Conservation (phyloP, 1,140 invertebrate species). For the Drosophila lowei region DNA sequence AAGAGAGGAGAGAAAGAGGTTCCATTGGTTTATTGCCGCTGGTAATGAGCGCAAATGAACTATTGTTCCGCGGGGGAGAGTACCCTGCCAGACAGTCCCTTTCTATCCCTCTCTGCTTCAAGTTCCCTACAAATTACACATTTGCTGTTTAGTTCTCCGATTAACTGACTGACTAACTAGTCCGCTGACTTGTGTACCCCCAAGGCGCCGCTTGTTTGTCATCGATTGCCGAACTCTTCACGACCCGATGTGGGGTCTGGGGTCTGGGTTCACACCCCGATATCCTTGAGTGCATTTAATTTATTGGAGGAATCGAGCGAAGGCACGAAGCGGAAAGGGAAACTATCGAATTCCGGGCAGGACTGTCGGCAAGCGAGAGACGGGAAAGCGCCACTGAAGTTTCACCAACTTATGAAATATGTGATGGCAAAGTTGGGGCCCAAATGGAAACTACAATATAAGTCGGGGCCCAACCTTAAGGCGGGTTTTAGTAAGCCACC, state of each 20-base stretch:
- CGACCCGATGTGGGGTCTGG: background rate
- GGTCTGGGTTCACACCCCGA: conserved; percentile 21
- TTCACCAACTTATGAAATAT: conserved; percentile 67
- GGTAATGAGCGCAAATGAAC: too few species aligned
- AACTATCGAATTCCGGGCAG: conserved; percentile 38
- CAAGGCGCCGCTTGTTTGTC: conserved; percentile 28
- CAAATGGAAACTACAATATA: conserved; percentile 61
- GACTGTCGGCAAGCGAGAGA: too few species aligned
- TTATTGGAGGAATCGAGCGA: conserved; percentile 18
- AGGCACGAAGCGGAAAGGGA: conserved; percentile 4
- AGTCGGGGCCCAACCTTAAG: conserved; percentile 24
- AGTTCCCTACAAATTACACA: too few species aligned
- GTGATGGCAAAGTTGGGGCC: conserved; percentile 47
- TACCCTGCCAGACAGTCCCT: too few species aligned
- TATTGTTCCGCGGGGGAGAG: too few species aligned
- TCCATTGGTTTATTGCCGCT: background rate
- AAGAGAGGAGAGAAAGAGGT: background rate
- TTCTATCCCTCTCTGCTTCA: too few species aligned
- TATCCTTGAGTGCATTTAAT: conserved; percentile 34
- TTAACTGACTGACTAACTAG: background rate
- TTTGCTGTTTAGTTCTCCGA: background rate
- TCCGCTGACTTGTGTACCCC: too few species aligned
- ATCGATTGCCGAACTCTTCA: conserved; percentile 37
- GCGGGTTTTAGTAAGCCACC: conserved; percentile 1
- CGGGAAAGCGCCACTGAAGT: conserved; percentile 26